Conservation (phyloP, 2,797 vertebrate genomes). For the Manis javanica region DNA sequence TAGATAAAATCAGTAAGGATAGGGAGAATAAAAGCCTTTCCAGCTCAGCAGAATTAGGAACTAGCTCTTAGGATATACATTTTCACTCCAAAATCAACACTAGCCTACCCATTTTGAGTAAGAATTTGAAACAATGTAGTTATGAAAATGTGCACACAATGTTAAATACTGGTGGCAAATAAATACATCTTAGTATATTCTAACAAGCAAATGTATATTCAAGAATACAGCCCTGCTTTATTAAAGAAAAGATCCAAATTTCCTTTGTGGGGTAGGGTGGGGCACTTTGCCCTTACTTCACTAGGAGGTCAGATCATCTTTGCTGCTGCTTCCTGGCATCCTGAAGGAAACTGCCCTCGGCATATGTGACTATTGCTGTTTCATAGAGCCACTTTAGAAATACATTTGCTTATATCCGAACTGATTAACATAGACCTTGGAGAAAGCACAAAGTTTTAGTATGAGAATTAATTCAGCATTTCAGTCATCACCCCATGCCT, state of each 20-base stretch:
- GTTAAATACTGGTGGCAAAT: constrained; percentile 86
- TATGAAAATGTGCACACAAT: constrained; percentile 84
- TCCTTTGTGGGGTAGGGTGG: neutral
- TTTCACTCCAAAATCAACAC: constrained; percentile 76
- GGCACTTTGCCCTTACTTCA: constrained; percentile 44
- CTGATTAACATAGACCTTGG: constrained; percentile 85
- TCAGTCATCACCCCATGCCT: constrained; percentile 85
- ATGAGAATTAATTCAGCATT: constrained; percentile 84
- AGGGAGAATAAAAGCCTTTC: constrained; percentile 67
- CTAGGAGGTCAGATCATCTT: neutral
- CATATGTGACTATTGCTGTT: constrained; percentile 79
- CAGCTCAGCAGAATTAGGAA: constrained; percentile 74
- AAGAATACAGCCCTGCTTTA: constrained; percentile 76
- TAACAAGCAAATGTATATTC: constrained; percentile 83
- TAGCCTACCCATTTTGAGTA: constrained; percentile 71
- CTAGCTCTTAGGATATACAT: constrained; percentile 72
- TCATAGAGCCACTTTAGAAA: constrained; percentile 82
- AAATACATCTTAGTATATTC: constrained; percentile 85
- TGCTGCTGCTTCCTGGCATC: constrained; percentile 73
- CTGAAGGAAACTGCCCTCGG: constrained; percentile 81
- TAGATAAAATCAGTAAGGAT: constrained; percentile 60
- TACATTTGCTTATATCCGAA: constrained; percentile 85
- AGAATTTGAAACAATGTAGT: constrained; percentile 76
- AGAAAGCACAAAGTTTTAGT: constrained; percentile 85
- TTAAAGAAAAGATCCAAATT: constrained; percentile 29